A percentile compares a stretch with the other conserved stretches of the same genome.
Conservation (phyloP, 2,888 invertebrate species). For the Druceiella hillmani region DNA sequence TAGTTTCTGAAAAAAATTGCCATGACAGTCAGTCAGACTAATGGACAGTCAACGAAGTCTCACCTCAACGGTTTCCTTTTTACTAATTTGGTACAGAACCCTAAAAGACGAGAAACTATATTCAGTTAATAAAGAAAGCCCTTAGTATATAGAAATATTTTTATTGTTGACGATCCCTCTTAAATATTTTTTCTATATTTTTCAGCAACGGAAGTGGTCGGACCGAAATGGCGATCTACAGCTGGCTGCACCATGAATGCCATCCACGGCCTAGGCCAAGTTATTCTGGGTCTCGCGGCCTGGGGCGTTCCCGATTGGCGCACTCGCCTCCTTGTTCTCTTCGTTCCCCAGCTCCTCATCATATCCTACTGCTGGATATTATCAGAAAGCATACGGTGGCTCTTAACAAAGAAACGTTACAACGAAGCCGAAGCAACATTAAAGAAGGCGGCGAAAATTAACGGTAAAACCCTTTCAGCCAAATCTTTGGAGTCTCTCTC, state of each 20-base stretch:
- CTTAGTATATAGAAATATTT: no score
- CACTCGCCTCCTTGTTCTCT: conserved; percentile 56
- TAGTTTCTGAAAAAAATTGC: no score
- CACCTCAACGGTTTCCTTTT: no score
- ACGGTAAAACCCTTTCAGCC: conserved; percentile 49
- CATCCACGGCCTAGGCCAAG: conserved; percentile 68
- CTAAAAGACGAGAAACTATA: no score
- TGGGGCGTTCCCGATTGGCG: conserved; percentile 68
- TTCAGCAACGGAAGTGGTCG: conserved; percentile 70
- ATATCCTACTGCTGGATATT: conserved; percentile 62
- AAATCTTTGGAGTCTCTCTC: conserved; percentile 35
- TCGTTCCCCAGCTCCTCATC: conserved; percentile 60
- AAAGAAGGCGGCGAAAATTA: conserved; percentile 55
- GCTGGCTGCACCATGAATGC: conserved; percentile 65
- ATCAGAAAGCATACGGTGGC: conserved; percentile 72
- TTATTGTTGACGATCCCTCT: no score
- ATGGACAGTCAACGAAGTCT: no score
- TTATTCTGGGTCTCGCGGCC: conserved; percentile 60
- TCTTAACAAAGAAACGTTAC: conserved; percentile 60
- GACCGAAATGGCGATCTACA: conserved; percentile 64
- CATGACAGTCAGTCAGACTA: no score
- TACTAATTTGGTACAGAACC: no score
- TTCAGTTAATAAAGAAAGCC: no score
- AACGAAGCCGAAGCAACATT: conserved; percentile 56
- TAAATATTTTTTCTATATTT: no score